phyloP scores from a whole-genome alignment of 2,797 vertebrate species.

The Leucoraja ocellata region DNA sequence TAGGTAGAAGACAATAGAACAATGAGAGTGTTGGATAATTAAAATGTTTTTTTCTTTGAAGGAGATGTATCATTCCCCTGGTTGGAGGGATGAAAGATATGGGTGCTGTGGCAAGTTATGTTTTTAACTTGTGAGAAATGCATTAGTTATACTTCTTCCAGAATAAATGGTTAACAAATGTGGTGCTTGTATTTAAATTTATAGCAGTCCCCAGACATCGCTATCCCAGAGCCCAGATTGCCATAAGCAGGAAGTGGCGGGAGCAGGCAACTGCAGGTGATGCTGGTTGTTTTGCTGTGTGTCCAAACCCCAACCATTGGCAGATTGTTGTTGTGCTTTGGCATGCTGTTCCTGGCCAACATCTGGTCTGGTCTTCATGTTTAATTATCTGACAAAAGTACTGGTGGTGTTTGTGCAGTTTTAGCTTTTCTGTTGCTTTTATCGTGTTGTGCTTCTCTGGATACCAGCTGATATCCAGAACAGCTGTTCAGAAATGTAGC shows the following conservation, averaged over 20 bases:
- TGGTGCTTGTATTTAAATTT: slow-evolving; percentile 32
- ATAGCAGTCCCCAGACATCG: slow-evolving; percentile 26
- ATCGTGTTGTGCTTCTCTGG: neutral
- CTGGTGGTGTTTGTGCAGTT: neutral
- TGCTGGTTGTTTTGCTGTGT: neutral
- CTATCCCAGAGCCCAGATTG: slow-evolving; percentile 34
- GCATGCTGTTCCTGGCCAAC: neutral
- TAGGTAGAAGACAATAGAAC: neutral
- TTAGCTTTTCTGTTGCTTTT: neutral
- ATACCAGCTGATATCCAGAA: neutral
- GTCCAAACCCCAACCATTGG: neutral
- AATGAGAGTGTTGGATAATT: neutral
- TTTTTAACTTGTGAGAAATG: neutral
- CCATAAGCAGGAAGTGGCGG: slow-evolving; percentile 22
- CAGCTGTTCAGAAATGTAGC: neutral
- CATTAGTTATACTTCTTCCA: neutral
- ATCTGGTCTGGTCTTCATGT: neutral
- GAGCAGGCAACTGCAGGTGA: slow-evolving; percentile 22
- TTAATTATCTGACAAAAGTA: neutral
- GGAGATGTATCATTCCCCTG: too few species aligned
- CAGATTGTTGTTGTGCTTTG: slow-evolving; percentile 17
- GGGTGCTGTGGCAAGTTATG: too few species aligned
- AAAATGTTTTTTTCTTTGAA: neutral
- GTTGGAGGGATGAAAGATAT: neutral
- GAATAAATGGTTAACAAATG: neutral